Evolutionary conservation across 2,113 vertebrate genomes (phyloP).

Genomic region (Pedetes capensis): DNA sequence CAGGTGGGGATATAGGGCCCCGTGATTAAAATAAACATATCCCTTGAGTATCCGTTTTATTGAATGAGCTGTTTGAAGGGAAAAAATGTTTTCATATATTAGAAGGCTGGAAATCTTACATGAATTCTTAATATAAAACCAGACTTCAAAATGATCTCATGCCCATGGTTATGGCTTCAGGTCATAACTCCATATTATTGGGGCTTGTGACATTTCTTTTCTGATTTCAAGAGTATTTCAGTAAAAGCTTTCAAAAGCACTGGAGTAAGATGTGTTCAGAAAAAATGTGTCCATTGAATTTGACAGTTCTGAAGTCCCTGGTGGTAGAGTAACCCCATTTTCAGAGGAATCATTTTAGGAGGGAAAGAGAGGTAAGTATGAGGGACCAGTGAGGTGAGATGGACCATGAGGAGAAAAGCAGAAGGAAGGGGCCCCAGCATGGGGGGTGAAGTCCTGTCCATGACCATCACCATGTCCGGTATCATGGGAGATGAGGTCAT

Average conservation of each 20-base stretch:
- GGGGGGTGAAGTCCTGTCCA: not conserved
- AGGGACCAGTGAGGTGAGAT: not conserved
- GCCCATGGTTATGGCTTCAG: not conserved
- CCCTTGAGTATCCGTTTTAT: not conserved
- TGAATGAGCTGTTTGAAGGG: not conserved
- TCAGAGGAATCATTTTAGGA: not conserved
- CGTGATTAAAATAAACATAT: not conserved
- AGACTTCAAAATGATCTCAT: not conserved
- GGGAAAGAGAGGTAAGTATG: not conserved
- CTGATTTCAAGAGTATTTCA: not conserved
- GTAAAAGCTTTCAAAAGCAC: not conserved
- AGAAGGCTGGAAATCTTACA: not conserved
- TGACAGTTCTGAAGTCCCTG: not conserved
- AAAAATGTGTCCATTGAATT: not conserved
- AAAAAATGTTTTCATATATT: not conserved
- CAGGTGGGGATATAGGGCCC: not conserved
- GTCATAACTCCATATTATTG: not conserved
- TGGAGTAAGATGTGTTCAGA: not conserved
- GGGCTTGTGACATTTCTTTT: not conserved
- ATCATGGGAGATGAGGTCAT: not conserved
- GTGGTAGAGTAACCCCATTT: not conserved
- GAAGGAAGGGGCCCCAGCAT: not conserved
- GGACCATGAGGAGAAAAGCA: not conserved
- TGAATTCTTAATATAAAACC: slow-evolving; percentile 1
- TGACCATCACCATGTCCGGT: not conserved